phyloP scores from a whole-genome alignment of 2,797 vertebrate genomes.

The Notolepis coatsorum region DNA sequence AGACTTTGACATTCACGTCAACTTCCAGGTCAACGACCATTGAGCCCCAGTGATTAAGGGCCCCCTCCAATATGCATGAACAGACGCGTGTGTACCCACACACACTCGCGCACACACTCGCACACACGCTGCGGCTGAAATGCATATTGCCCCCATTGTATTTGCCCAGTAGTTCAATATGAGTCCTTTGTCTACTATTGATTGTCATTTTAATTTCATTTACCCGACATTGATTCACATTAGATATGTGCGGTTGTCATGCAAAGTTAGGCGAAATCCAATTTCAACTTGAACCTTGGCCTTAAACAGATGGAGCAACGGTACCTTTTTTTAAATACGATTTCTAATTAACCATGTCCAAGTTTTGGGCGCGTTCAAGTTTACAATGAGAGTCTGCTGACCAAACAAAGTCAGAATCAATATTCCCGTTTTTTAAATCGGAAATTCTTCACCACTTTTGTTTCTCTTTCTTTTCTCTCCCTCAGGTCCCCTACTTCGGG shows the following conservation, averaged over 20 bases:
- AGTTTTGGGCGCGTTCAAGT: background rate
- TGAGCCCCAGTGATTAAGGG: constrained; percentile 76
- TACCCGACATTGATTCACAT: constrained; percentile 75
- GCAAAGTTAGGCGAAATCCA: constrained; percentile 72
- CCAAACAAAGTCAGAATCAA: constrained; percentile 1
- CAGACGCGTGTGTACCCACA: constrained; percentile 63
- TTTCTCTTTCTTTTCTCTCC: background rate
- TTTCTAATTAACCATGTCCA: constrained; percentile 34
- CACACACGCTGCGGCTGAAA: constrained; percentile 55
- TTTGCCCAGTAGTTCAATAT: constrained; percentile 84
- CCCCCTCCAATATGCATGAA: constrained; percentile 71
- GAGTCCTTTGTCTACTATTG: constrained; percentile 81
- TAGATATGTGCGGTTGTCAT: constrained; percentile 76
- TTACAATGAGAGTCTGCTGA: background rate
- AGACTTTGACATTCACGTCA: constrained; percentile 76
- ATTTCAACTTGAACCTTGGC: constrained; percentile 66
- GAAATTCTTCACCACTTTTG: background rate
- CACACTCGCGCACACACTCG: constrained; percentile 48
- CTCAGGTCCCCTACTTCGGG: constrained; percentile 96
- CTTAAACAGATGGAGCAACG: constrained; percentile 74
- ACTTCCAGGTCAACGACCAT: constrained; percentile 82
- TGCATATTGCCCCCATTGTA: constrained; percentile 81
- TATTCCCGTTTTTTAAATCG: background rate
- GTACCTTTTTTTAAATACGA: constrained; percentile 31
- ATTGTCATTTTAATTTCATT: constrained; percentile 83